Base-by-base conservation (phyloP, 2,113 vertebrate species). In the Sinocyclocheilus rhinocerous region DNA sequence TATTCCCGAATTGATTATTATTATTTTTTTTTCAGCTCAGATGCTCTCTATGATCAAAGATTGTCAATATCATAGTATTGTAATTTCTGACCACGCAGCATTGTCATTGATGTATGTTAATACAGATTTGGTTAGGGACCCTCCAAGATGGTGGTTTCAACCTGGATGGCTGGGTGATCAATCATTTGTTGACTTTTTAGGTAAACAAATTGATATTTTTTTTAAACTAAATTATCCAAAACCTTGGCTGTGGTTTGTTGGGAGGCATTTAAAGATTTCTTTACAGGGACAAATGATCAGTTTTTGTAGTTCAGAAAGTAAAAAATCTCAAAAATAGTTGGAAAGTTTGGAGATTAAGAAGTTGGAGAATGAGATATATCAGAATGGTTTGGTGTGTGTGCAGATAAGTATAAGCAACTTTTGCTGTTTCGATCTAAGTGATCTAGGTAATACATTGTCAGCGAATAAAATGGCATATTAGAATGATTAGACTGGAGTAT, bases 11-110 rank as follows among this genome's bases (percentile, higher is more conserved):
- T 84, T 61, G 52, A 80, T 33, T 33, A 29, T 29, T 29, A 29
- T 29, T 36, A 39, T 84, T 84, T 39, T 81, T 48, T 20, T 87
- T 36, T 84, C 67, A 12, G 39, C 70, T 39, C 13, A 63, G 76
- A 10, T 85, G 26, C n/a, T n/a, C 10, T 81, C 12, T 15, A 88
- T 67, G 63, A 82, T 70, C 48, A 24, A 55, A 3, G 45, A 81
- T 15, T 69, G 76, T 72, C 76, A 24, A 1, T 88, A 88, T n/a
- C 26, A n/a, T 45, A 45, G 42, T 26, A 76, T 83, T 50, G 57
- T 77, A 16, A 59, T 83, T 10, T 84, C 81, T 26, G 63, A 79
- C 63, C 75, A 79, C 70, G 63, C 63, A 16, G 73, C 63, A 57
- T 24, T 78, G 20, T 87, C 75, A 6, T 84, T 87, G 75, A 79